Percentiles rank a stretch among this genome's conserved stretches.
phyloP scores from a whole-genome alignment of 2,797 vertebrate species.

The Cuculus canorus region DNA sequence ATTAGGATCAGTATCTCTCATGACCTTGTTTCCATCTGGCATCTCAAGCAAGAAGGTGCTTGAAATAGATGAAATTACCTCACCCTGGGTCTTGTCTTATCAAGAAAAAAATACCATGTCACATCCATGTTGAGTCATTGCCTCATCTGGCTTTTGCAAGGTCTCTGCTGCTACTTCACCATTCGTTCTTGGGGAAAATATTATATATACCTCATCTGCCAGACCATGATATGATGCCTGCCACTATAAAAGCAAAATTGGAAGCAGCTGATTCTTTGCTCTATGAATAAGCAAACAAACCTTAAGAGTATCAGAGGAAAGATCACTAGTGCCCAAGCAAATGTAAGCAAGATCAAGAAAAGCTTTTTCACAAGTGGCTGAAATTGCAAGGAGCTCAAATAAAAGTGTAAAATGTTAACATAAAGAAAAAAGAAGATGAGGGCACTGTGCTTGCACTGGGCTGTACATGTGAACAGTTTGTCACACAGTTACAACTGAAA shows the following conservation, averaged over 20 bases:
- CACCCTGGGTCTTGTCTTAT: neutral
- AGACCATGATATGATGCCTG: neutral
- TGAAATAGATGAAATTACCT: neutral
- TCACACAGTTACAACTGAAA: neutral
- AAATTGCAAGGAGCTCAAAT: neutral
- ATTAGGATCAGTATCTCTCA: neutral
- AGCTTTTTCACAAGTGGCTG: neutral
- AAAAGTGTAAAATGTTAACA: neutral
- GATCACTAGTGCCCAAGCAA: neutral
- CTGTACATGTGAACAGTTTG: neutral
- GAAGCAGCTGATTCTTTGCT: neutral
- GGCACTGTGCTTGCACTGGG: neutral
- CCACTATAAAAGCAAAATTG: neutral
- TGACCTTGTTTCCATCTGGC: neutral
- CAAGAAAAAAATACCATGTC: neutral
- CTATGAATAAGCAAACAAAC: neutral
- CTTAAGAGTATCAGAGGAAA: neutral
- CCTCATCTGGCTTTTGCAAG: neutral
- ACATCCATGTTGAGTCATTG: neutral
- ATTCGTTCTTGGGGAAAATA: neutral
- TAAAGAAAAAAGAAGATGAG: neutral
- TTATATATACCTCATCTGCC: neutral
- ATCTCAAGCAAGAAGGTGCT: neutral
- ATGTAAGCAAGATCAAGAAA: neutral
- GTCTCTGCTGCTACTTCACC: neutral